Evolutionary conservation across 2,797 vertebrate species (phyloP).

Genomic region (Iguana delicatissima): DNA sequence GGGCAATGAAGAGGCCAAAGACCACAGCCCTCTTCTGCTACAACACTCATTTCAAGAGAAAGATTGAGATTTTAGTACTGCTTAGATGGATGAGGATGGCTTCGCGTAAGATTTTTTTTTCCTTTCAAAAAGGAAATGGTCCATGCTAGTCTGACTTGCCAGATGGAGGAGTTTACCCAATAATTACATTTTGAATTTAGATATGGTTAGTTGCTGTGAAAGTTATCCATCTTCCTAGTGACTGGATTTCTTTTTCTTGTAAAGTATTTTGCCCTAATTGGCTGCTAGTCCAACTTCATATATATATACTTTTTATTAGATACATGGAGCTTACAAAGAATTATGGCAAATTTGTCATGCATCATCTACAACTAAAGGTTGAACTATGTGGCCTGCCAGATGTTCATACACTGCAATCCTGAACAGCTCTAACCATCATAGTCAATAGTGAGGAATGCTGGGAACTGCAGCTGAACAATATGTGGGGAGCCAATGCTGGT

Average conservation of each 20-base stretch:
- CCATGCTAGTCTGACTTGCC: slow-evolving; percentile 27
- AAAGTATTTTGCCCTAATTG: neutral
- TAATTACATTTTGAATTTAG: neutral
- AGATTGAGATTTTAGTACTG: slow-evolving; percentile 6
- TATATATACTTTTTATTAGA: neutral
- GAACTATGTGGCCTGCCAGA: too few species aligned
- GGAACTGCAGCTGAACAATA: too few species aligned
- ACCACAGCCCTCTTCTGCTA: slow-evolving; percentile 31
- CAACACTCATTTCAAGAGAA: slow-evolving; percentile 29
- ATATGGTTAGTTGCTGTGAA: neutral
- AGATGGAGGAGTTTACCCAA: neutral
- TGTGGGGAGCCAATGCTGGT: neutral
- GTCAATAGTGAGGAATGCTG: too few species aligned
- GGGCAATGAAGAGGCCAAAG: slow-evolving; percentile 33
- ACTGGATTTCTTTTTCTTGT: neutral
- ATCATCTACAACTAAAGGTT: too few species aligned
- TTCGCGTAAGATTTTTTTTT: neutral
- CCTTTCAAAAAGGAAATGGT: neutral
- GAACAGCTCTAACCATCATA: too few species aligned
- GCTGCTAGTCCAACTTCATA: neutral
- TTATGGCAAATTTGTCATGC: neutral
- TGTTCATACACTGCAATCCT: too few species aligned
- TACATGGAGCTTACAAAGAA: neutral
- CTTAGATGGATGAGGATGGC: slow-evolving; percentile 37
- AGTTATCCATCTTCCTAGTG: neutral